phyloP scores from a whole-genome alignment of 1,140 invertebrate species.

The Cyclargus thomasi region DNA sequence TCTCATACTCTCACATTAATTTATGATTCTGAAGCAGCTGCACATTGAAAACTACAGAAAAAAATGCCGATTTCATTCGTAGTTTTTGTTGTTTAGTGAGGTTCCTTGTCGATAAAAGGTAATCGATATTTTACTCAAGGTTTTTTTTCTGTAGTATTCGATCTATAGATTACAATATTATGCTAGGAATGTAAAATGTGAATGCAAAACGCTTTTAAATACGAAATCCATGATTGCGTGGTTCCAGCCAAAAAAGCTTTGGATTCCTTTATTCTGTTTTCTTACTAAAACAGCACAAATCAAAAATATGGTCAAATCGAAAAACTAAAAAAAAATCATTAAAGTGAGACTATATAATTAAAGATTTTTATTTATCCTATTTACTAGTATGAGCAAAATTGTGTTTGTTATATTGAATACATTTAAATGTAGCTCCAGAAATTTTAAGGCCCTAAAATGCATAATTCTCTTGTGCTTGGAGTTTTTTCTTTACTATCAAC shows the following conservation, averaged over 20 bases:
- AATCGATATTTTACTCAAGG: not conserved
- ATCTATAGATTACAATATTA: conserved; percentile 4
- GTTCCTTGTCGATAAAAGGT: not conserved
- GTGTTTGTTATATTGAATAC: too few species aligned
- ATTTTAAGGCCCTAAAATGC: too few species aligned
- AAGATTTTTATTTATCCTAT: too few species aligned
- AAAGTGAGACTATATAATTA: too few species aligned
- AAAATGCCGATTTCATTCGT: not conserved
- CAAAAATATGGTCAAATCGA: not conserved
- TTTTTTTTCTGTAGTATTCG: not conserved
- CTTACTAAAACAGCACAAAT: not conserved
- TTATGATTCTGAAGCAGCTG: conserved; percentile 33
- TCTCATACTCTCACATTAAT: conserved; percentile 47
- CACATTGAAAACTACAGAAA: conserved; percentile 11
- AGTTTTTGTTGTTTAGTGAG: not conserved
- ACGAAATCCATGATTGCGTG: not conserved
- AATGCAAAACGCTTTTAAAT: conserved; percentile 1
- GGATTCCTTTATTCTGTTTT: not conserved
- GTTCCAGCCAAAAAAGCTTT: not conserved
- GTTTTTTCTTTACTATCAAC: too few species aligned
- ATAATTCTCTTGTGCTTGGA: too few species aligned
- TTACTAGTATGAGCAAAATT: too few species aligned
- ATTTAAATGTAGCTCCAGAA: too few species aligned
- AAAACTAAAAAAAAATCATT: too few species aligned
- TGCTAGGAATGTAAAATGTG: conserved; percentile 12